Percentiles rank a stretch among this genome's conserved stretches.
Evolutionary conservation across 2,888 invertebrate species (phyloP).

Genomic region (Neoaliturus tenellus): DNA sequence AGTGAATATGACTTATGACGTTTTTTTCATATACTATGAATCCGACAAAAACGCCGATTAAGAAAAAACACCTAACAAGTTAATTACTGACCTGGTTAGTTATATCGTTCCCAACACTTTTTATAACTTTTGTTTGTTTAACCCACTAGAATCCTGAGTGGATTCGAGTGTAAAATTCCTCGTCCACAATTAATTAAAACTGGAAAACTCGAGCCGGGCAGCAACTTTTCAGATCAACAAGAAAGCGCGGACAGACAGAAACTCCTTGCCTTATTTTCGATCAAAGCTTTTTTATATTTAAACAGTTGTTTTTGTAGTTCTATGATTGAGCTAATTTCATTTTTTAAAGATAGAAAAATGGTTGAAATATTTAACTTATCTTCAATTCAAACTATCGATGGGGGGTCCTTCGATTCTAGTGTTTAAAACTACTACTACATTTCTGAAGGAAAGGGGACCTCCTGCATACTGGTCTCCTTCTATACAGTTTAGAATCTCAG

Average conservation of each 20-base stretch:
- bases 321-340: no score
- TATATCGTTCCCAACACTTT: slow-evolving; percentile 29
- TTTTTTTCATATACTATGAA: no score
- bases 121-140: slow-evolving; percentile 43
- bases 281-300: background rate
- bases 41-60: slow-evolving; percentile 20
- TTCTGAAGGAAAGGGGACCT: no score
- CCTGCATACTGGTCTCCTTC: no score
- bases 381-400: no score
- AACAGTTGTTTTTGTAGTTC: background rate
- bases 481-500: no score
- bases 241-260: background rate
- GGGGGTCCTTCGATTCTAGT: no score
- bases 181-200: slow-evolving; percentile 39
- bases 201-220: slow-evolving; percentile 16
- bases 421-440: no score
- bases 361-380: no score
- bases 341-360: no score
- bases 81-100: slow-evolving; percentile 9
- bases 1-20: no score
- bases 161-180: slow-evolving; percentile 39
- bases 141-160: slow-evolving; percentile 16
- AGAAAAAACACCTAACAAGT: slow-evolving; percentile 24
- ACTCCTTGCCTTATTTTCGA: background rate
- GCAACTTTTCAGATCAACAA: background rate